These are phyloP conservation scores for Pasiphila rectangulata DNA, from an alignment of 2,888 invertebrate genomes.

Conservation along the genomic window DNA sequence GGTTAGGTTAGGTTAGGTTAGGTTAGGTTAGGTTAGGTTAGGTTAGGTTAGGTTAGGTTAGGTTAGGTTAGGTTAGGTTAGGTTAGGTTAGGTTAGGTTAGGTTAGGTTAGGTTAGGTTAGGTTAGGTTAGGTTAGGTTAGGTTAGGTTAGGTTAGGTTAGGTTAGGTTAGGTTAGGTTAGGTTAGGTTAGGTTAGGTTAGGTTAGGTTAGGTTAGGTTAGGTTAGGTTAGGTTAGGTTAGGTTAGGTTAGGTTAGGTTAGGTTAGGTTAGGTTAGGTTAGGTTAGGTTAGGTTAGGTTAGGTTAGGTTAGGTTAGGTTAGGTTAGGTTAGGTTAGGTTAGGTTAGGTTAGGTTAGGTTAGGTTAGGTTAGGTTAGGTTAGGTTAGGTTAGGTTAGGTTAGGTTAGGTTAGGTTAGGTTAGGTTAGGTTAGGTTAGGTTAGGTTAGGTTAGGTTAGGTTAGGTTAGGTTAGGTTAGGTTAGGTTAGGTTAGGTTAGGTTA, in stretches of 20 bases:
- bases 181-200: constrained; percentile 11
- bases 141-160: constrained; percentile 11
- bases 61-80: constrained; percentile 11
- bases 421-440: constrained; percentile 11
- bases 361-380: constrained; percentile 11
- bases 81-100: constrained; percentile 11
- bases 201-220: constrained; percentile 11
- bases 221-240: constrained; percentile 11
- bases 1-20: constrained; percentile 11
- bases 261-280: constrained; percentile 11
- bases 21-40: constrained; percentile 11
- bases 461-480: constrained; percentile 11
- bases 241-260: constrained; percentile 11
- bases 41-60: constrained; percentile 11
- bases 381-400: constrained; percentile 11
- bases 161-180: constrained; percentile 11
- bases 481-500: constrained; percentile 9
- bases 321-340: constrained; percentile 11
- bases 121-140: constrained; percentile 11
- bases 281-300: constrained; percentile 11
- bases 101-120: constrained; percentile 11
- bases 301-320: constrained; percentile 11
- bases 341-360: constrained; percentile 11
- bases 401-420: constrained; percentile 11
- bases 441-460: constrained; percentile 11